Conservation (phyloP, 2,888 invertebrate species). For the Lepidocyrtinus sp. region DNA sequence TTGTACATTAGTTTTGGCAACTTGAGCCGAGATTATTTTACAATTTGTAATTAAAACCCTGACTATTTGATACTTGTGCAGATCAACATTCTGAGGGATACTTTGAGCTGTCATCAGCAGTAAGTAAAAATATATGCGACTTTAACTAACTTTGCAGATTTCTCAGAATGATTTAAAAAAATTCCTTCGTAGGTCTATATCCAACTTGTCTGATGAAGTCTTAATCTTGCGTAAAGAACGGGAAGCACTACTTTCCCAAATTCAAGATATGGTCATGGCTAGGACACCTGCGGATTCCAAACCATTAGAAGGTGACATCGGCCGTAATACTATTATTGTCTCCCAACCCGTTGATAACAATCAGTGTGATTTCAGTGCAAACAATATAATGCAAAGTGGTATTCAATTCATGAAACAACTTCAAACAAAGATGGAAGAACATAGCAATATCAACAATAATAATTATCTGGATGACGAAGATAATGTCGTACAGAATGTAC, state of each 20-base stretch:
- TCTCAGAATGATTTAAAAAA: neutral
- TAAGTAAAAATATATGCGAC: neutral
- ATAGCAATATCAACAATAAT: neutral
- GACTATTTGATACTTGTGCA: too few relatives aligned
- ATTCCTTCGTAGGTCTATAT: conserved; percentile 12
- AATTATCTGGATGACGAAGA: neutral
- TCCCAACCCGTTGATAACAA: too few relatives aligned
- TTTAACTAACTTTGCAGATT: neutral
- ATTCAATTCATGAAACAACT: neutral
- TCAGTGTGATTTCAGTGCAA: too few relatives aligned
- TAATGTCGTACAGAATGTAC: conserved; percentile 5
- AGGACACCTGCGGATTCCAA: neutral
- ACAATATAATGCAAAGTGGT: too few relatives aligned
- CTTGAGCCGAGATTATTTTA: too few relatives aligned
- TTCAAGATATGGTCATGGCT: neutral
- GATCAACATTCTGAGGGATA: conserved; percentile 16
- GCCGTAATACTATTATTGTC: too few relatives aligned
- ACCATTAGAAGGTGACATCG: neutral
- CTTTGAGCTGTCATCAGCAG: conserved; percentile 13
- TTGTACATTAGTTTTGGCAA: too few relatives aligned
- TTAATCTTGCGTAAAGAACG: conserved; percentile 14
- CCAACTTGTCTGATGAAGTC: conserved; percentile 19
- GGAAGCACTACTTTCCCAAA: neutral
- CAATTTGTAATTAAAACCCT: too few relatives aligned
- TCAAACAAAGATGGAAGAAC: neutral